Evolutionary conservation across 1,140 invertebrate species (phyloP).

Genomic region (Odontomachus brunneus): DNA sequence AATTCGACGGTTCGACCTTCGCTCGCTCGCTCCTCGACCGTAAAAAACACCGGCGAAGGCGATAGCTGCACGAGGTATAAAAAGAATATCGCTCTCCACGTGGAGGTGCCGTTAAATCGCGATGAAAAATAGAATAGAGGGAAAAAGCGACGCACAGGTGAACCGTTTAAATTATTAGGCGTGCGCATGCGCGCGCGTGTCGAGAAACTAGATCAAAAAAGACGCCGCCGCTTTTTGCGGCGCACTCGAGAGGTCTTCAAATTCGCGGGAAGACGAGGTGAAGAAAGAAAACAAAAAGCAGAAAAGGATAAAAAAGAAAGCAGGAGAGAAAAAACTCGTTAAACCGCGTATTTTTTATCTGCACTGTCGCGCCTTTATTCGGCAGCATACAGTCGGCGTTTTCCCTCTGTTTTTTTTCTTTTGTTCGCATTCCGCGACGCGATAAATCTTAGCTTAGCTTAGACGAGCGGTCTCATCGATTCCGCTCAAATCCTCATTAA

Average conservation of each 20-base stretch:
- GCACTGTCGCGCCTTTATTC: too few relatives aligned
- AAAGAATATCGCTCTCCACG: slow-evolving; percentile 44
- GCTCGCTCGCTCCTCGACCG: slow-evolving; percentile 15
- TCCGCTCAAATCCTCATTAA: not conserved
- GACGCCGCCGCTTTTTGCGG: too few relatives aligned
- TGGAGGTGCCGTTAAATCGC: slow-evolving; percentile 28
- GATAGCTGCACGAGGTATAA: slow-evolving; percentile 27
- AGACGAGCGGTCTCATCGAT: not conserved
- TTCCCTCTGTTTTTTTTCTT: too few relatives aligned
- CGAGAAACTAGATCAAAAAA: not conserved
- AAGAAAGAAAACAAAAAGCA: too few relatives aligned
- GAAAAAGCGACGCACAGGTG: not conserved
- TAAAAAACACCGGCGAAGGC: slow-evolving; percentile 5
- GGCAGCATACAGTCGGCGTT: too few relatives aligned
- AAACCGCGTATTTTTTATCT: too few relatives aligned
- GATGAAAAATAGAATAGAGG: slow-evolving; percentile 1
- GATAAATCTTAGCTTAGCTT: not conserved
- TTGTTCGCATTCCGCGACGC: too few relatives aligned
- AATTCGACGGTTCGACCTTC: slow-evolving; percentile 41
- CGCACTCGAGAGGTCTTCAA: too few relatives aligned
- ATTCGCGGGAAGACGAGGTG: too few relatives aligned
- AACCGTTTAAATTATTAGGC: not conserved
- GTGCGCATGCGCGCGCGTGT: not conserved
- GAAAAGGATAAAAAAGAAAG: too few relatives aligned
- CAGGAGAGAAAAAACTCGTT: too few relatives aligned